Percentiles rank a stretch among this genome's conserved stretches.
These are phyloP conservation scores for Augiades crinisus DNA, from an alignment of 2,888 invertebrate genomes.

Conservation along the genomic window DNA sequence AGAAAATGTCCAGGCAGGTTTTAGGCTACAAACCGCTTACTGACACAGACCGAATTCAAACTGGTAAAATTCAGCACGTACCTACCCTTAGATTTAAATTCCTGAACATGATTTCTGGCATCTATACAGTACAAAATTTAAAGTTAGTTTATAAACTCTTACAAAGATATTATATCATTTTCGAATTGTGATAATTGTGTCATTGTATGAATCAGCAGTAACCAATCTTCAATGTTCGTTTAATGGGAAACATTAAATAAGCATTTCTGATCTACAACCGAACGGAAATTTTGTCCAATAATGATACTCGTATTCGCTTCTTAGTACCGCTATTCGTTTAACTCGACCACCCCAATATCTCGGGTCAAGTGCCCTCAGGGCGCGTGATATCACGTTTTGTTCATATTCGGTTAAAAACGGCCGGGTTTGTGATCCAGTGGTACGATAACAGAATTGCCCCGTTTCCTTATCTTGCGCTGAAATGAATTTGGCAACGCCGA, in stretches of 20 bases:
- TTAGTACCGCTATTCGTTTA: conserved; percentile 48
- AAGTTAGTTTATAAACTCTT: too few relatives aligned
- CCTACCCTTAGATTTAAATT: too few relatives aligned
- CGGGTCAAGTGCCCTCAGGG: conserved; percentile 56
- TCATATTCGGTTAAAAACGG: conserved; percentile 62
- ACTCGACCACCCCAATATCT: conserved; percentile 56
- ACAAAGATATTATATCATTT: too few relatives aligned
- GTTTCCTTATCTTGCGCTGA: conserved; percentile 51
- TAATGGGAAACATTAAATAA: background rate
- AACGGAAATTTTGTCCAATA: conserved; percentile 38
- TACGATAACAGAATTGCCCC: conserved; percentile 58
- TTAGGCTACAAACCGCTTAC: too few relatives aligned
- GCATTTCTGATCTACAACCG: conserved; percentile 15
- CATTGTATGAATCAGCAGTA: too few relatives aligned
- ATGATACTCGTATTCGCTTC: conserved; percentile 35
- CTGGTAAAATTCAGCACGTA: too few relatives aligned
- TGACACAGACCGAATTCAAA: too few relatives aligned
- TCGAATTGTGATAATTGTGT: too few relatives aligned
- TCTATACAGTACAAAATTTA: too few relatives aligned
- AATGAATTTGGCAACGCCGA: conserved; percentile 48
- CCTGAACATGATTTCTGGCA: too few relatives aligned
- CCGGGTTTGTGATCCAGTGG: conserved; percentile 54
- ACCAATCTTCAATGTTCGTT: too few relatives aligned
- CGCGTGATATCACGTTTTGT: conserved; percentile 58
- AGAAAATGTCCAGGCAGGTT: too few relatives aligned